These are phyloP conservation scores for Diaperis boleti DNA, from an alignment of 2,888 invertebrate species.

Conservation along the genomic window DNA sequence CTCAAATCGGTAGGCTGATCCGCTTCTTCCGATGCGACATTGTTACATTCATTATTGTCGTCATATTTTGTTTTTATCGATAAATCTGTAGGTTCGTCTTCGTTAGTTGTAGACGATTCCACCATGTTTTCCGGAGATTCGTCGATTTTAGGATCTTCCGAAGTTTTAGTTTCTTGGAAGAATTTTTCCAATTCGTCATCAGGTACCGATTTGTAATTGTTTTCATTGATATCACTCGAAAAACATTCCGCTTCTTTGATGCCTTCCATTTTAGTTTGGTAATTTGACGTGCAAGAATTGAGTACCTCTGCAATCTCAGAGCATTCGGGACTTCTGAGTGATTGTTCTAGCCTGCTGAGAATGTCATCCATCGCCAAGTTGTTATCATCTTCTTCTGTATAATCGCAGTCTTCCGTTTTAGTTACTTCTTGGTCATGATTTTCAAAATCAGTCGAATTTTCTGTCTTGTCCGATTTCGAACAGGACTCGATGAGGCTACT, in stretches of 20 bases:
- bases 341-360: constrained; percentile 74
- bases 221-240: constrained; percentile 45
- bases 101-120: constrained; percentile 44
- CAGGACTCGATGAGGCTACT: constrained; percentile 59
- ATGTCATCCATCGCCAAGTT: constrained; percentile 70
- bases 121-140: constrained; percentile 11
- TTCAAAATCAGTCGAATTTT: constrained; percentile 40
- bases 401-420: constrained; percentile 63
- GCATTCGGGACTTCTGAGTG: constrained; percentile 67
- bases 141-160: constrained; percentile 8
- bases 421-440: constrained; percentile 10
- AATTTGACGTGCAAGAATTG: constrained; percentile 31
- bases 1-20: constrained; percentile 72
- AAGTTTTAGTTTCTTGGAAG: constrained; percentile 54
- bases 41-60: constrained; percentile 62
- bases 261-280: constrained; percentile 43
- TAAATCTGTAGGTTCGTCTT: constrained; percentile 60
- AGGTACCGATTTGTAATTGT: constrained; percentile 49
- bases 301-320: constrained; percentile 47
- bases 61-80: constrained; percentile 50
- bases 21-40: constrained; percentile 55
- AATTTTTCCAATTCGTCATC: constrained; percentile 44
- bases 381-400: constrained; percentile 65
- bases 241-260: constrained; percentile 36
- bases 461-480: constrained; percentile 55